Conservation (phyloP, 2,797 vertebrate genomes). For the Periophthalmus magnuspinnatus region DNA sequence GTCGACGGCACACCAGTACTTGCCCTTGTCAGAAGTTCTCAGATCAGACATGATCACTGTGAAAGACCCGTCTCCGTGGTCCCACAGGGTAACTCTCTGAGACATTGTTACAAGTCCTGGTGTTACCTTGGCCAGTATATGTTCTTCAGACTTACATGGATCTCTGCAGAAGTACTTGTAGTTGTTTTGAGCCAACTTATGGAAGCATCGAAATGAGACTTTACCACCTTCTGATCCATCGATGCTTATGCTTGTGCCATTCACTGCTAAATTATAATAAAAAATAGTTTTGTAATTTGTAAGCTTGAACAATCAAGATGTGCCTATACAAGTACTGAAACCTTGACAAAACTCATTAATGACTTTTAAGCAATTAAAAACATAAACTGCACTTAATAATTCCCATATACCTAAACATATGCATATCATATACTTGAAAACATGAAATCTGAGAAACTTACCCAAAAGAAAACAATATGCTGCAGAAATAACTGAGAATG, state of each 20-base stretch:
- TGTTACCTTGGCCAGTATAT: slow-evolving; percentile 30
- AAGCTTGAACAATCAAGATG: background rate
- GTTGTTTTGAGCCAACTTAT: background rate
- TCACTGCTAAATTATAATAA: slow-evolving; percentile 25
- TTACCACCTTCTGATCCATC: slow-evolving; percentile 23
- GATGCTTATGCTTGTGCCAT: background rate
- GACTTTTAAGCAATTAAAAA: too few relatives aligned
- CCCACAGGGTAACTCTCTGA: slow-evolving; percentile 41
- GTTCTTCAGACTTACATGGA: background rate
- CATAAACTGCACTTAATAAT: too few relatives aligned
- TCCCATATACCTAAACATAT: background rate
- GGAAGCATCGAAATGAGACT: slow-evolving; percentile 43
- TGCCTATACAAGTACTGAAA: background rate
- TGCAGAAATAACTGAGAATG: slow-evolving; percentile 7
- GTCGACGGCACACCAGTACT: slow-evolving; percentile 48
- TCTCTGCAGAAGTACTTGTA: slow-evolving; percentile 61
- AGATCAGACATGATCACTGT: slow-evolving; percentile 52
- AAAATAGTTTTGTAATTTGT: background rate
- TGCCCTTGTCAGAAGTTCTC: slow-evolving; percentile 40
- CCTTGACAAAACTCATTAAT: background rate
- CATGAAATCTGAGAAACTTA: slow-evolving; percentile 27
- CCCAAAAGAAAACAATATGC: slow-evolving; percentile 43
- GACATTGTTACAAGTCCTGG: background rate
- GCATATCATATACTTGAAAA: background rate
- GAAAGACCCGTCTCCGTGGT: slow-evolving; percentile 28